phyloP scores from a whole-genome alignment of 2,888 invertebrate species.

The Drosophila barbarae region DNA sequence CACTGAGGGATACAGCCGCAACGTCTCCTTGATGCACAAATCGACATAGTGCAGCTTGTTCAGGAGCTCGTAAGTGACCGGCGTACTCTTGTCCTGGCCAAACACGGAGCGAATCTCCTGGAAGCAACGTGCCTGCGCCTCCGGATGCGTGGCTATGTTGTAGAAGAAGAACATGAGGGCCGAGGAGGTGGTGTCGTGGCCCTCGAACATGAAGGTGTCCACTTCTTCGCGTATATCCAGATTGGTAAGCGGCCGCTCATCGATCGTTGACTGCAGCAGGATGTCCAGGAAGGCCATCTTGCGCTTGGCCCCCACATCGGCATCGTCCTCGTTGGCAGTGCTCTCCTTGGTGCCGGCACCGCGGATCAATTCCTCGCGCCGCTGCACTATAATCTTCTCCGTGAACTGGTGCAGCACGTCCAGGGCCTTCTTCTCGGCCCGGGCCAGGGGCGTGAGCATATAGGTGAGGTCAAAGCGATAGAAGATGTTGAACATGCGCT shows the following conservation, averaged over 20 bases:
- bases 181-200: conserved; percentile 81
- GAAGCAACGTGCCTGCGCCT: conserved; percentile 80
- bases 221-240: conserved; percentile 85
- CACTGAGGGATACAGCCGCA: conserved; percentile 78
- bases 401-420: conserved; percentile 81
- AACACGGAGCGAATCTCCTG: conserved; percentile 80
- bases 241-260: conserved; percentile 82
- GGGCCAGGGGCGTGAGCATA: conserved; percentile 82
- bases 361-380: conserved; percentile 77
- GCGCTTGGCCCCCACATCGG: conserved; percentile 81
- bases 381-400: conserved; percentile 81
- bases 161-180: conserved; percentile 81
- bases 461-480: conserved; percentile 77
- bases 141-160: conserved; percentile 80
- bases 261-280: conserved; percentile 82
- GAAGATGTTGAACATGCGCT: conserved; percentile 78
- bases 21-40: conserved; percentile 78
- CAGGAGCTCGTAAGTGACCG: conserved; percentile 75
- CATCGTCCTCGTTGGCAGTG: conserved; percentile 73
- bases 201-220: conserved; percentile 87
- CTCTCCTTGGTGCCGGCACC: not conserved
- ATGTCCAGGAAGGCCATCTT: conserved; percentile 86
- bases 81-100: conserved; percentile 72
- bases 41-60: conserved; percentile 77
- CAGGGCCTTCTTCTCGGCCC: conserved; percentile 81